A percentile compares a stretch with the other conserved stretches of the same genome.
phyloP scores from a whole-genome alignment of 1,140 invertebrate genomes.

The Orius insidiosus region DNA sequence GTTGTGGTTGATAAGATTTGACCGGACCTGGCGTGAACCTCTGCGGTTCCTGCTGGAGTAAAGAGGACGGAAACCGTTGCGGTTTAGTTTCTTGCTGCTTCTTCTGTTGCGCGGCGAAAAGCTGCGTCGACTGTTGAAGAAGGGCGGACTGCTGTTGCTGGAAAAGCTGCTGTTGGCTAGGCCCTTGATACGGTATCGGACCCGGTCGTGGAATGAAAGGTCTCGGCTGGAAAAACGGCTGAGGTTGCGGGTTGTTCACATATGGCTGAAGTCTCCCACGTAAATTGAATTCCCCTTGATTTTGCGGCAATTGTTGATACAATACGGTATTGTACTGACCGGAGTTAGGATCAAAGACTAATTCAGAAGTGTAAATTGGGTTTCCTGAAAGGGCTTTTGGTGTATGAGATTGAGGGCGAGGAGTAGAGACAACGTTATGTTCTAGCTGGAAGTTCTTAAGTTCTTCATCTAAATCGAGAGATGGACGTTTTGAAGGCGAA shows the following conservation, averaged over 20 bases:
- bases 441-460: conserved; percentile 60
- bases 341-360: conserved; percentile 56
- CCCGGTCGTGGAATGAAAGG: conserved; percentile 18
- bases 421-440: conserved; percentile 32
- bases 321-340: conserved; percentile 64
- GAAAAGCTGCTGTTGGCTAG: conserved; percentile 42
- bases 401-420: conserved; percentile 10
- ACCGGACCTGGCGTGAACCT: conserved; percentile 13
- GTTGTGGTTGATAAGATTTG: conserved; percentile 4
- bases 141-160: conserved; percentile 49
- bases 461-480: conserved; percentile 48
- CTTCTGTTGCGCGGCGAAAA: conserved; percentile 52
- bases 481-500: conserved; percentile 22
- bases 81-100: conserved; percentile 15
- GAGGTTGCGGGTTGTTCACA: conserved; percentile 28
- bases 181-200: conserved; percentile 16
- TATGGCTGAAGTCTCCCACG: conserved; percentile 56
- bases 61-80: conserved; percentile 13
- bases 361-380: conserved; percentile 52
- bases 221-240: conserved; percentile 12
- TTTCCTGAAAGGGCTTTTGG: conserved; percentile 25
- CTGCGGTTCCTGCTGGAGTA: conserved; percentile 20
- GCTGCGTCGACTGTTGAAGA: conserved; percentile 51
- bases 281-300: conserved; percentile 42
- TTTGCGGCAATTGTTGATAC: conserved; percentile 56